These are phyloP conservation scores for Tillus elongatus DNA, from an alignment of 2,888 invertebrate species.

Conservation along the genomic window DNA sequence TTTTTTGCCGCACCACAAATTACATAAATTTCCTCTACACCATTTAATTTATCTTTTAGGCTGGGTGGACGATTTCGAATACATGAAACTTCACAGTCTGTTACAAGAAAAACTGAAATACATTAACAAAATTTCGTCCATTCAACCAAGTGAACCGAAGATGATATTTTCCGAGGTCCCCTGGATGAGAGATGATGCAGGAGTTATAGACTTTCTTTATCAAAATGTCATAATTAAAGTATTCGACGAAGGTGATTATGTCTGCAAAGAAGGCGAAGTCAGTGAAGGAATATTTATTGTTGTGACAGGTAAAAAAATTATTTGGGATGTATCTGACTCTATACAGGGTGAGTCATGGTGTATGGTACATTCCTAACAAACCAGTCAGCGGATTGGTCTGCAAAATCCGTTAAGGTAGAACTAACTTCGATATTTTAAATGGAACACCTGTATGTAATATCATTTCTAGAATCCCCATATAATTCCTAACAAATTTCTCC, in stretches of 20 bases:
- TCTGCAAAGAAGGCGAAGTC: neutral
- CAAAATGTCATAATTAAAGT: slow-evolving; percentile 9
- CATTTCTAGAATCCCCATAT: no score
- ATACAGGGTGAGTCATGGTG: no score
- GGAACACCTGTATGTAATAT: no score
- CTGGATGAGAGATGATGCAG: slow-evolving; percentile 23
- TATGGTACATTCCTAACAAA: no score
- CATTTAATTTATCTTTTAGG: slow-evolving; percentile 33
- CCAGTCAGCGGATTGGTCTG: no score
- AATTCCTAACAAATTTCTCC: no score
- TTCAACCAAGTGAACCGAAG: slow-evolving; percentile 46
- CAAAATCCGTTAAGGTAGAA: no score
- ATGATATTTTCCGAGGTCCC: slow-evolving; percentile 31
- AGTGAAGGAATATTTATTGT: slow-evolving; percentile 3
- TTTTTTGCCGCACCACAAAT: no score
- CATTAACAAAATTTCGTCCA: slow-evolving; percentile 26
- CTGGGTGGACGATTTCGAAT: slow-evolving; percentile 52
- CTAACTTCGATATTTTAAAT: no score
- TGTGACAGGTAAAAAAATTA: slow-evolving; percentile 1
- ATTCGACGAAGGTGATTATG: neutral
- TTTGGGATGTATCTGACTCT: no score
- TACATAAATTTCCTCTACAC: neutral
- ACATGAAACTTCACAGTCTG: slow-evolving; percentile 43
- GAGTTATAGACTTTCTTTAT: slow-evolving; percentile 11
- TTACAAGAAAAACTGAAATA: slow-evolving; percentile 49